Conservation (phyloP, 2,888 invertebrate species). For the Hedya salicella region DNA sequence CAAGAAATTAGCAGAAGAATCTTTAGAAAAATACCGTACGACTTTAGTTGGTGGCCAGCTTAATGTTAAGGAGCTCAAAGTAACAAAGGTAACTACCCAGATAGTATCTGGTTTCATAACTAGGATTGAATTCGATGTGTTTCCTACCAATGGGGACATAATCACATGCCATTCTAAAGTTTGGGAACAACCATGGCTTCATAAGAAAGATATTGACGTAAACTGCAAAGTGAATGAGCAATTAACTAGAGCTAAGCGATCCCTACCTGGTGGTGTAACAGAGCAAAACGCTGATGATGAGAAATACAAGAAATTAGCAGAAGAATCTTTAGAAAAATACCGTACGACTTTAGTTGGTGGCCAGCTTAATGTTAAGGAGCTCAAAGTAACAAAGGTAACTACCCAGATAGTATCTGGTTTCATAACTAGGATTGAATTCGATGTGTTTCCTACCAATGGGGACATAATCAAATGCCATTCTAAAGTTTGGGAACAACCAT, state of each 20-base stretch:
- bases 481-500: conserved; percentile 84
- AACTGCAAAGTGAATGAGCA: conserved; percentile 48
- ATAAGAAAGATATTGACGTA: conserved; percentile 51
- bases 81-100: conserved; percentile 67
- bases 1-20: conserved; percentile 49
- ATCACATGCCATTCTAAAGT: conserved; percentile 48
- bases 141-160: conserved; percentile 68
- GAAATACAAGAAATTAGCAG: conserved; percentile 47
- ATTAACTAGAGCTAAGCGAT: conserved; percentile 43
- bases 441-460: conserved; percentile 54
- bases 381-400: conserved; percentile 63
- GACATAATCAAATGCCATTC: conserved; percentile 68
- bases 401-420: conserved; percentile 77
- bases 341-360: conserved; percentile 43
- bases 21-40: conserved; percentile 49
- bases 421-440: conserved; percentile 70
- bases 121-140: conserved; percentile 58
- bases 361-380: conserved; percentile 48
- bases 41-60: conserved; percentile 42
- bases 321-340: conserved; percentile 51
- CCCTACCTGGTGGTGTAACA: conserved; percentile 34
- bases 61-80: conserved; percentile 51
- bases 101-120: conserved; percentile 74
- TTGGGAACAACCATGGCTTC: conserved; percentile 50
- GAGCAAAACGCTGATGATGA: conserved; percentile 48